These are phyloP conservation scores for Spheniscus humboldti DNA, from an alignment of 2,797 vertebrate genomes.

Conservation along the genomic window DNA sequence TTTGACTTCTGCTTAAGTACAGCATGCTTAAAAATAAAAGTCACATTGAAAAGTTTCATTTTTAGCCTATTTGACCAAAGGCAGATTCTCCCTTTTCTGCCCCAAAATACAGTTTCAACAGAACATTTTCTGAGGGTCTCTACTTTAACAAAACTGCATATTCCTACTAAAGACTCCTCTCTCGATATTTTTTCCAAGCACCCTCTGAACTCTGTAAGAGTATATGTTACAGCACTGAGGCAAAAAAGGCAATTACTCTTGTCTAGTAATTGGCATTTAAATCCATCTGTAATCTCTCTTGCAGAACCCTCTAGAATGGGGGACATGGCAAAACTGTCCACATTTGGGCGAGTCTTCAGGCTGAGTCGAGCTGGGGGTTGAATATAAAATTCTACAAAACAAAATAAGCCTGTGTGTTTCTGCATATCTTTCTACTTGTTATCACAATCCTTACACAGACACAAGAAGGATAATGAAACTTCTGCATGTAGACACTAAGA, in stretches of 20 bases:
- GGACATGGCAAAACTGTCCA: background rate
- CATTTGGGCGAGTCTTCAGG: background rate
- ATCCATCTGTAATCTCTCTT: background rate
- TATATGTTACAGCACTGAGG: background rate
- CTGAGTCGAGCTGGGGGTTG: accelerated
- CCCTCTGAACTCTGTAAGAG: background rate
- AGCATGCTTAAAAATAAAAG: background rate
- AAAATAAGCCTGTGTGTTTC: background rate
- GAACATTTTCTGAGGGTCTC: background rate
- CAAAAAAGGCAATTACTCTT: background rate
- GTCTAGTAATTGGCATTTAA: background rate
- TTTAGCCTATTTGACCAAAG: background rate
- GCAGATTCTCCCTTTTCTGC: background rate
- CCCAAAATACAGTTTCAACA: background rate
- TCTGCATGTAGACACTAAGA: background rate
- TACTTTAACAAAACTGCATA: background rate
- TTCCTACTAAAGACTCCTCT: background rate
- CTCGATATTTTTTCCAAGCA: background rate
- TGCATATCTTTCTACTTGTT: background rate
- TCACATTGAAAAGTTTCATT: background rate
- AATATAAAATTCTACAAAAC: background rate
- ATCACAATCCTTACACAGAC: background rate
- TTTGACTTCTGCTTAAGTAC: background rate
- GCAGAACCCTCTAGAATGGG: background rate
- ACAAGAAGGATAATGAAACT: background rate